Base-by-base conservation (phyloP, 2,888 invertebrate species). In the Xestia ashworthii region DNA sequence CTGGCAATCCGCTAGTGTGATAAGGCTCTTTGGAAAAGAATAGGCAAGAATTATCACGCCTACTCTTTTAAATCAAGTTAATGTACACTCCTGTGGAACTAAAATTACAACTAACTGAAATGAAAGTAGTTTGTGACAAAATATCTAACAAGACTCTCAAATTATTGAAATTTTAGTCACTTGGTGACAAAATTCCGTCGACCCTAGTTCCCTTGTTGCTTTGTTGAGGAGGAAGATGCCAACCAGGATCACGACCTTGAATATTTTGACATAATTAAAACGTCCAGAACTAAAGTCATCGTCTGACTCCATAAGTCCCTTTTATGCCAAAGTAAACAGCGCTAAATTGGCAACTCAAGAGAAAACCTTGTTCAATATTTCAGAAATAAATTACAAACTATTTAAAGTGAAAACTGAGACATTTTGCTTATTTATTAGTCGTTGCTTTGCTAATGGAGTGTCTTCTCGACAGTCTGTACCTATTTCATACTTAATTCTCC, bases 401-500 rank as follows among this genome's bases (percentile, higher is more conserved):
- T 84, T 83, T 76, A 12, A 55, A 71, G 67, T 73, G 76, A 76
- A 83, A 72, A 75, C 72, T 70, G 64, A 76, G 22, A 66, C 41
- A 58, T 69, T 77, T 74, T 70, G 62, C 32, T 71, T 74, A 85
- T 72, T 71, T 78, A 82, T 72, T 74, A 66, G 71, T 41, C 48
- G 41, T 55, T 66, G 14, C 60, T n/a, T 48, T 22, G 9, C 70
- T 83, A 84, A 84, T 86, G 68, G 78, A 73, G 67, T 74, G 58
- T 72, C 74, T 64, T 71, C 71, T 71, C 66, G 62, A 64, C 71
- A 67, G 55, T 60, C 50, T 78, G 53, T 55, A 69, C 71, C 70
- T 72, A 86, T 78, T 78, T 77, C 75, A 78, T 80, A 72, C 70
- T 86, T 83, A 83, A 80, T 83, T 79, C 64, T 73, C 53, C 25